phyloP scores from a whole-genome alignment of 1,140 invertebrate species.

The Macrobrachium rosenbergii region DNA sequence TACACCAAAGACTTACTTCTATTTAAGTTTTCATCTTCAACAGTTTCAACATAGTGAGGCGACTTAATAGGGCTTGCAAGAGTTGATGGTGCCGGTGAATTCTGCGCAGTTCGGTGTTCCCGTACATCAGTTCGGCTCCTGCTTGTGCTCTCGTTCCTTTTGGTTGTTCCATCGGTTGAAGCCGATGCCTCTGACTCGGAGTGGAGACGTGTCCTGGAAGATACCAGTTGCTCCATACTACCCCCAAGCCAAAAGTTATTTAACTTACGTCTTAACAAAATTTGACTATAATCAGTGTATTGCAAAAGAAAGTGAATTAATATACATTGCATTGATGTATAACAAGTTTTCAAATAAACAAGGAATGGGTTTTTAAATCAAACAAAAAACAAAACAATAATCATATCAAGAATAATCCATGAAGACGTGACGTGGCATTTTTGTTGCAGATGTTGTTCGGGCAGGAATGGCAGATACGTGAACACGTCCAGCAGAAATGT shows the following conservation, averaged over 20 bases:
- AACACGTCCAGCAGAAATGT: slow-evolving; percentile 15
- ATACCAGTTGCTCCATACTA: slow-evolving; percentile 65
- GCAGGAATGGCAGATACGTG: slow-evolving; percentile 15
- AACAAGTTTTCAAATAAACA: not conserved
- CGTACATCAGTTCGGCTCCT: slow-evolving; percentile 43
- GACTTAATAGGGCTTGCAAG: slow-evolving; percentile 57
- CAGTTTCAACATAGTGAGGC: slow-evolving; percentile 46
- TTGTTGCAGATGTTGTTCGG: slow-evolving; percentile 34
- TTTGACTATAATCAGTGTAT: slow-evolving; percentile 55
- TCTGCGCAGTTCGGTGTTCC: slow-evolving; percentile 37
- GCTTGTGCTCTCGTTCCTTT: slow-evolving; percentile 9
- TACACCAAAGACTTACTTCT: slow-evolving; percentile 34
- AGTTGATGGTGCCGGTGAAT: slow-evolving; percentile 53
- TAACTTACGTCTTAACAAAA: slow-evolving; percentile 50
- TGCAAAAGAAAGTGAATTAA: slow-evolving; percentile 2
- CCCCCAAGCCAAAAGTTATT: slow-evolving; percentile 65
- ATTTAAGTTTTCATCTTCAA: slow-evolving; percentile 43
- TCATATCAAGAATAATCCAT: slow-evolving; percentile 13
- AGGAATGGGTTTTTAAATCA: slow-evolving; percentile 21
- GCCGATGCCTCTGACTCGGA: slow-evolving; percentile 54
- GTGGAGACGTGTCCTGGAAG: slow-evolving; percentile 55
- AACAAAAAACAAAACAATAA: slow-evolving; percentile 1
- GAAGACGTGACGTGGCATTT: slow-evolving; percentile 23
- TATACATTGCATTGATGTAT: not conserved
- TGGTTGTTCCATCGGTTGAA: not conserved